Percentiles rank a stretch among this genome's conserved stretches.
Evolutionary conservation across 1,140 invertebrate genomes (phyloP).

Genomic region (Acromyrmex charruanus): DNA sequence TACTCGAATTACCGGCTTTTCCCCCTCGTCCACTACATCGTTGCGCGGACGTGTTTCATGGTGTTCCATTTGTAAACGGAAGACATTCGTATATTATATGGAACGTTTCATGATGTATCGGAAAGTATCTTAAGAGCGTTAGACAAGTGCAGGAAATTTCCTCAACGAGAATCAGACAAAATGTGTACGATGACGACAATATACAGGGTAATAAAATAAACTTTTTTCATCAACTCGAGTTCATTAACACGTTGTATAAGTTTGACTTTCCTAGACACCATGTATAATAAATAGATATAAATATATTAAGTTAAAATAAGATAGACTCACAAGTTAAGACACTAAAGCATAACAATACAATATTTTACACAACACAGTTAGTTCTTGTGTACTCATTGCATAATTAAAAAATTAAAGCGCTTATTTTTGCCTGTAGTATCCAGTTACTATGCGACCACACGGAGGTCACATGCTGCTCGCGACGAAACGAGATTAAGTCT

Average conservation of each 20-base stretch:
- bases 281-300: no score
- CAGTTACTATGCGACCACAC: background rate
- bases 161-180: background rate
- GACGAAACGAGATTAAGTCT: constrained; percentile 18
- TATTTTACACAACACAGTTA: background rate
- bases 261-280: no score
- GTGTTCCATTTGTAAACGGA: constrained; percentile 33
- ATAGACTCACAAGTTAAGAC: background rate
- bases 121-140: background rate
- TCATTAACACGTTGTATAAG: no score
- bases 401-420: background rate
- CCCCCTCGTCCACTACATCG: background rate
- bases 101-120: background rate
- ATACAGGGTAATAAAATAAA: background rate
- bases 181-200: background rate
- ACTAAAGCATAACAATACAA: background rate
- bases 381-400: background rate
- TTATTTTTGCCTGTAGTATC: background rate
- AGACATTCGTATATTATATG: constrained; percentile 36
- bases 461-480: background rate
- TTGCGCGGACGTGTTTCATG: background rate
- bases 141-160: background rate
- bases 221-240: no score
- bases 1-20: constrained; percentile 68
- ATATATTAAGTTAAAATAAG: background rate